Base-by-base conservation (phyloP, 1,140 invertebrate species). In the Armadillidium nasatum region DNA sequence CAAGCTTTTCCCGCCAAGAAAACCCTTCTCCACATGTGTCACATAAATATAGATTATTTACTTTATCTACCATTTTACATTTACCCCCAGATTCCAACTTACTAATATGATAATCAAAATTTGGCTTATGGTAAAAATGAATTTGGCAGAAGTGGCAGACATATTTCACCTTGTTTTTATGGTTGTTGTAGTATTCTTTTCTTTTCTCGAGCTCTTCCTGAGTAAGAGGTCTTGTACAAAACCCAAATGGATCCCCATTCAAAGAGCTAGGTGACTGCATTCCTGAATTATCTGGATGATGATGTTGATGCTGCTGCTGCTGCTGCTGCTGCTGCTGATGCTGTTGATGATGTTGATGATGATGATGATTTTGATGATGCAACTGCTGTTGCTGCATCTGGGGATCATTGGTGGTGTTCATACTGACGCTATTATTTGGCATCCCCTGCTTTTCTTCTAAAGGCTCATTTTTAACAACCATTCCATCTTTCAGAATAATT, bases 61-160 rank as follows among this genome's bases (percentile, higher is more conserved):
- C 72, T 21, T 80, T 80, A 68, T 80, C 79, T 22, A 70, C 75
- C 10, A 78, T 80, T 23, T 75, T 76, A 33, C 79, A 80, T 44
- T 80, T 80, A 45, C 79, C 79, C 67, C 69, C 43, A 44, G 71
- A 68, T 50, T 80, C 79, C 44, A 80, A 68, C 69, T 78, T 80
- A 46, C 74, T 74, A 68, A 80, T 80, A 68, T 80, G 79, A 73
- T 74, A 80, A 68, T 80, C 79, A 72, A 80, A 80, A 68, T 80
- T 80, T 7, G 79, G 79, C 45, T 80, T 80, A 73, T 80, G 79
- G 33, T 80, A 80, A 72, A 80, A 80, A 44, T 80, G 79, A 10
- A 80, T 76, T 21, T 80, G 79, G 76, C 79, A 80, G 73, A 76
- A 80, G 54, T 80, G 79, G 46, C 79, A 80, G 10, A 80, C 79